Evolutionary conservation across 1,140 invertebrate genomes (phyloP).

Genomic region (Heliconius hermathena): DNA sequence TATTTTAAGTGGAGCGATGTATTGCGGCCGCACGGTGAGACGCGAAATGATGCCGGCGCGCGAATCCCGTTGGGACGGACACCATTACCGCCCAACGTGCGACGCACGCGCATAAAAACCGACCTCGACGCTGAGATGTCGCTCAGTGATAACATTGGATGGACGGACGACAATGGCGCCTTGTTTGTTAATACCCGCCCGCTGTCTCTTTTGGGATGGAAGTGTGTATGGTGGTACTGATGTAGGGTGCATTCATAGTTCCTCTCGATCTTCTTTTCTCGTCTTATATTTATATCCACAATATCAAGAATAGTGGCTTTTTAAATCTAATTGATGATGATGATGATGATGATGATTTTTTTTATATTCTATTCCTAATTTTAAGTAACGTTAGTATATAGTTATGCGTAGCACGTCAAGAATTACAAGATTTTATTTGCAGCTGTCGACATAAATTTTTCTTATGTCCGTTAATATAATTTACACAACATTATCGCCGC

Average conservation of each 20-base stretch:
- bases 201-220: slow-evolving; percentile 61
- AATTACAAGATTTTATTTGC: slow-evolving; percentile 46
- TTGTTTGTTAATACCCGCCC: slow-evolving; percentile 43
- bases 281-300: slow-evolving; percentile 15
- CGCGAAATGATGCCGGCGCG: slow-evolving; percentile 75
- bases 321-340: too few relatives aligned
- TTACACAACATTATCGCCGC: slow-evolving; percentile 40
- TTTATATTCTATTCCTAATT: not conserved
- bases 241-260: slow-evolving; percentile 27
- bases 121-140: slow-evolving; percentile 70
- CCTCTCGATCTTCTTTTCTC: too few relatives aligned
- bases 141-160: slow-evolving; percentile 66
- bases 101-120: slow-evolving; percentile 71
- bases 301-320: too few relatives aligned
- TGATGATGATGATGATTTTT: too few relatives aligned
- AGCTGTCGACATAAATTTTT: slow-evolving; percentile 43
- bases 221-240: slow-evolving; percentile 55
- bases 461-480: slow-evolving; percentile 40
- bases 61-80: slow-evolving; percentile 77
- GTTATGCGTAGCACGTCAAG: slow-evolving; percentile 26
- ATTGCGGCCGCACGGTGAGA: slow-evolving; percentile 77
- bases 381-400: not conserved
- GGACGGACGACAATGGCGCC: slow-evolving; percentile 64
- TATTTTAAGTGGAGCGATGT: slow-evolving; percentile 77
- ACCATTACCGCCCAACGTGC: slow-evolving; percentile 73